Conservation (phyloP, 2,888 invertebrate species). For the Epistrophe eligans region DNA sequence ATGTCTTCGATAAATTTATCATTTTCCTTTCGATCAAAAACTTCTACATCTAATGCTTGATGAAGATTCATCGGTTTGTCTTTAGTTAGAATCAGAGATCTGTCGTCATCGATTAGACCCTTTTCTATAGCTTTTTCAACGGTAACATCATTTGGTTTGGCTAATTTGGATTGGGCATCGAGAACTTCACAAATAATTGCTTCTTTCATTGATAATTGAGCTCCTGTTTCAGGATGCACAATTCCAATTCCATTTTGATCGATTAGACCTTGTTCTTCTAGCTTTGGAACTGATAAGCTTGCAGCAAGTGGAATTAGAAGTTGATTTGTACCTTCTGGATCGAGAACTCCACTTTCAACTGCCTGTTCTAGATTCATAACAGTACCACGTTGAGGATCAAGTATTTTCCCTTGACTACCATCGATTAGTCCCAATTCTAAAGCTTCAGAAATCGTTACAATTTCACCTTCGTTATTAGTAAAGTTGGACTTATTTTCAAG, state of each 20-base stretch:
- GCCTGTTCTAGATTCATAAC: slow-evolving; percentile 93
- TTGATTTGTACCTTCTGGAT: slow-evolving; percentile 90
- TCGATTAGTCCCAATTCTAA: slow-evolving; percentile 89
- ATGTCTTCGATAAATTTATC: slow-evolving; percentile 85
- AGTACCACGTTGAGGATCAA: slow-evolving; percentile 93
- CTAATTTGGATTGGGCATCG: slow-evolving; percentile 91
- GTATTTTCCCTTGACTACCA: slow-evolving; percentile 90
- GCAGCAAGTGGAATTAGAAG: slow-evolving; percentile 91
- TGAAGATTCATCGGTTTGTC: slow-evolving; percentile 88
- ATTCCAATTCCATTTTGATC: slow-evolving; percentile 89
- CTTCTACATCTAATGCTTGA: slow-evolving; percentile 88
- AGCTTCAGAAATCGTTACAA: slow-evolving; percentile 90
- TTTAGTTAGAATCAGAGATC: slow-evolving; percentile 87
- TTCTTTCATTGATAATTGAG: slow-evolving; percentile 90
- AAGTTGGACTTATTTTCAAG: slow-evolving; percentile 87
- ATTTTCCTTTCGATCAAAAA: slow-evolving; percentile 85
- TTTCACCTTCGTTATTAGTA: slow-evolving; percentile 86
- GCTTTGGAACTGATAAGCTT: slow-evolving; percentile 92
- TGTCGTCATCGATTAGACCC: slow-evolving; percentile 89
- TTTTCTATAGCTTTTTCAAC: slow-evolving; percentile 90
- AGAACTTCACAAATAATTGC: slow-evolving; percentile 95
- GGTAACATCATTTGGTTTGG: slow-evolving; percentile 88
- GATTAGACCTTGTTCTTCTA: slow-evolving; percentile 93
- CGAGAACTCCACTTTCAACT: slow-evolving; percentile 91
- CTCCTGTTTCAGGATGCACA: slow-evolving; percentile 94